Evolutionary conservation across 2,797 vertebrate genomes (phyloP).

Genomic region (Garrulus glandarius): DNA sequence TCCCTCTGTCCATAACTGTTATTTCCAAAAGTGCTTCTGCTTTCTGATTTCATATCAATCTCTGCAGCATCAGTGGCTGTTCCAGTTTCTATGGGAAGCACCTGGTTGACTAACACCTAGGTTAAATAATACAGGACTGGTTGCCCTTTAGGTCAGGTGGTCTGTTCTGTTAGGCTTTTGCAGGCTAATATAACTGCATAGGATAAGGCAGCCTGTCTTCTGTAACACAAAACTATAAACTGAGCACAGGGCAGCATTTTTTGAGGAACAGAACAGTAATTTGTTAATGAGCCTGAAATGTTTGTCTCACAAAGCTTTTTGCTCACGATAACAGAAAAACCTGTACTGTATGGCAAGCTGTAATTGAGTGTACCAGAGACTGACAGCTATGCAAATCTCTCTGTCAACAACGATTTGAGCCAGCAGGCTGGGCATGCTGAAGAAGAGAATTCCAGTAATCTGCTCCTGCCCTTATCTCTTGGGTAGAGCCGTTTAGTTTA

Average conservation of each 20-base stretch:
- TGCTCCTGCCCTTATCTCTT: conserved; percentile 25
- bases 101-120: not conserved
- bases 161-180: not conserved
- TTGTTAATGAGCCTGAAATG: not conserved
- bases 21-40: not conserved
- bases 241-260: not conserved
- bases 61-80: not conserved
- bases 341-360: not conserved
- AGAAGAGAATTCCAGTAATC: conserved; percentile 55
- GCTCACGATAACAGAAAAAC: not conserved
- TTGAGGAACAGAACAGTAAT: not conserved
- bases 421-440: not conserved
- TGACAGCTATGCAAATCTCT: conserved; percentile 38
- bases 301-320: not conserved
- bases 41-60: not conserved
- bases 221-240: not conserved
- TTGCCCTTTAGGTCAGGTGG: not conserved
- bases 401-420: not conserved
- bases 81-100: not conserved
- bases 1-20: not conserved
- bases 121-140: not conserved
- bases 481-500: conserved; percentile 30
- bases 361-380: not conserved
- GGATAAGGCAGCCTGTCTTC: not conserved
- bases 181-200: not conserved